Evolutionary conservation across 2,888 invertebrate genomes (phyloP).

Genomic region (Phanerotoma sp.): DNA sequence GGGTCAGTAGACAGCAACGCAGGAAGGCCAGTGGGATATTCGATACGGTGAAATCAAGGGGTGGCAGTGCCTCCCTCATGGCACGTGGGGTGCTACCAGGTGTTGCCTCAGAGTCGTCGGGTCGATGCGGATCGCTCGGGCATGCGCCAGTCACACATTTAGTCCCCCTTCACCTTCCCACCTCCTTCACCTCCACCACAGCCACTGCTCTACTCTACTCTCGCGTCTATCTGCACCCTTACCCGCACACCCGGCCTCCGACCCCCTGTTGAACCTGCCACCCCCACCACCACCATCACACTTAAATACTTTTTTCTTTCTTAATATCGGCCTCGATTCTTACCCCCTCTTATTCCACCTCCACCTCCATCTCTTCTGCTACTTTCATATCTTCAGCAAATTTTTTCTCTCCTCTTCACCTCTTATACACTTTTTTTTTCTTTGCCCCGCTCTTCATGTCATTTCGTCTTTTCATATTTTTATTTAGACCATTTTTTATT

Average conservation of each 20-base stretch:
- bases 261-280: too few relatives aligned
- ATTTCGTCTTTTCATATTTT: too few relatives aligned
- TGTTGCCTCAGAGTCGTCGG: constrained; percentile 39
- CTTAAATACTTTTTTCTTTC: neutral
- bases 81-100: constrained; percentile 44
- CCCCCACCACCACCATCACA: constrained; percentile 21
- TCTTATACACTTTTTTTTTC: too few relatives aligned
- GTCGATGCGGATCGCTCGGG: constrained; percentile 44
- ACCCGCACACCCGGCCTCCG: too few relatives aligned
- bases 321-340: constrained; percentile 21
- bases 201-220: too few relatives aligned
- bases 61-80: constrained; percentile 46
- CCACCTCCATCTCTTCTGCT: neutral
- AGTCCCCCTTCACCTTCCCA: too few relatives aligned
- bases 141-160: constrained; percentile 47
- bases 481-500: too few relatives aligned
- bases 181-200: too few relatives aligned
- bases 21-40: constrained; percentile 43
- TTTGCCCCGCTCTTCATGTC: too few relatives aligned
- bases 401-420: too few relatives aligned
- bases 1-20: constrained; percentile 45
- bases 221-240: too few relatives aligned
- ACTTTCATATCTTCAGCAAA: too few relatives aligned
- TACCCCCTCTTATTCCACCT: constrained; percentile 18
- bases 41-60: constrained; percentile 28